A percentile compares a stretch with the other conserved stretches of the same genome.
Conservation (phyloP, 2,113 vertebrate genomes). For the Oncorhynchus masou region DNA sequence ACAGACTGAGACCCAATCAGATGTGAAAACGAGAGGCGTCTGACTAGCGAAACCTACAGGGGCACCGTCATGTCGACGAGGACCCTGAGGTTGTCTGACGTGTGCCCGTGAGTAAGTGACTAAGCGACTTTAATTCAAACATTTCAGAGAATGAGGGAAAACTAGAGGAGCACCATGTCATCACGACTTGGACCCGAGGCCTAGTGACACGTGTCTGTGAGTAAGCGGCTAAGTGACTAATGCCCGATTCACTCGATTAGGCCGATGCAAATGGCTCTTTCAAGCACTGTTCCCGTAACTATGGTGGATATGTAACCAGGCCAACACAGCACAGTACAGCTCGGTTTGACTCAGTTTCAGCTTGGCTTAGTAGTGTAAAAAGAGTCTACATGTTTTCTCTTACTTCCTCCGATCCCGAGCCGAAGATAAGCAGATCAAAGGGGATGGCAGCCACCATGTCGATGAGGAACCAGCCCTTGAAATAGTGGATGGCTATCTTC, state of each 20-base stretch:
- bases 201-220: not conserved
- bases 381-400: slow-evolving; percentile 49
- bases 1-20: slow-evolving; percentile 35
- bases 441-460: slow-evolving; percentile 99
- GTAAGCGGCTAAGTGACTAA: not conserved
- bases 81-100: too few species aligned
- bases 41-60: slow-evolving; percentile 5
- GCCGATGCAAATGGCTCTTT: too few species aligned
- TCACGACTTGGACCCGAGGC: not conserved
- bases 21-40: slow-evolving; percentile 46
- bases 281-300: too few species aligned
- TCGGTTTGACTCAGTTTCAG: not conserved
- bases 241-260: too few species aligned
- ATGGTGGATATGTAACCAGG: too few species aligned
- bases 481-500: slow-evolving; percentile 98
- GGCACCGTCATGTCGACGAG: too few species aligned
- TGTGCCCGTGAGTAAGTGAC: too few species aligned
- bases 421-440: slow-evolving; percentile 98
- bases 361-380: too few species aligned
- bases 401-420: slow-evolving; percentile 98
- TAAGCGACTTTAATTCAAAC: not conserved
- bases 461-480: slow-evolving; percentile 99
- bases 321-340: too few species aligned
- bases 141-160: slow-evolving; percentile 21
- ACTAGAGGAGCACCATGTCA: slow-evolving; percentile 2